Percentiles rank a stretch among this genome's conserved stretches.
phyloP scores from a whole-genome alignment of 2,888 invertebrate genomes.

The Trichacis sp. region DNA sequence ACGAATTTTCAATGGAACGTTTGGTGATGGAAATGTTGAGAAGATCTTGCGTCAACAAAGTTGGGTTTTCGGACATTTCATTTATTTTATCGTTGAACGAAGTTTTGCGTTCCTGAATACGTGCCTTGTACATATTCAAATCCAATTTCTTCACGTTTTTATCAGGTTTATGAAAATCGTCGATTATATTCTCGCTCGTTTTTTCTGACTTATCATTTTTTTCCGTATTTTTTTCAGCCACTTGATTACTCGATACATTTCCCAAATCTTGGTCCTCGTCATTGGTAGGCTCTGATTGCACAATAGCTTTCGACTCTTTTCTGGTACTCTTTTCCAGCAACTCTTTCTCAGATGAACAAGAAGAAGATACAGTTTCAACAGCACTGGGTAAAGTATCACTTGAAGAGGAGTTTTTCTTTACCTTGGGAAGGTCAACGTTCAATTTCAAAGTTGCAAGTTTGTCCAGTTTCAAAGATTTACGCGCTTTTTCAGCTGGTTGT shows the following conservation, averaged over 20 bases:
- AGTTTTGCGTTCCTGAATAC: constrained; percentile 49
- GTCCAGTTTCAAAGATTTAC: constrained; percentile 10
- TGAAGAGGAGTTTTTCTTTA: neutral
- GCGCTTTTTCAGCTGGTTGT: constrained; percentile 9
- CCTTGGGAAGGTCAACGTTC: no score
- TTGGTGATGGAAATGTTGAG: constrained; percentile 46
- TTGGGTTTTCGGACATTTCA: constrained; percentile 42
- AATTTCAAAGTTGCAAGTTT: no score
- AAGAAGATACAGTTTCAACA: no score
- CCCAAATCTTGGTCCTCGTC: neutral
- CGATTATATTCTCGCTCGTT: neutral
- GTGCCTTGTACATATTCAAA: constrained; percentile 59
- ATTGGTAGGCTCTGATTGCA: neutral
- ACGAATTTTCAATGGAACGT: constrained; percentile 12
- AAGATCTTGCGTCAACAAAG: constrained; percentile 46
- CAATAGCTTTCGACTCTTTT: neutral
- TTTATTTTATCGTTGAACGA: constrained; percentile 32
- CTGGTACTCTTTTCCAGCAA: no score
- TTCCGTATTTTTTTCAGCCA: neutral
- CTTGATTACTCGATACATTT: neutral
- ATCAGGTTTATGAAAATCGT: neutral
- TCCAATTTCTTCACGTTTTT: constrained; percentile 53
- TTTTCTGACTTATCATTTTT: neutral
- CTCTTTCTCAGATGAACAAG: no score
- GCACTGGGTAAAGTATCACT: no score